Conservation (phyloP, 1,140 invertebrate genomes). For the Thaumatotibia leucotreta region DNA sequence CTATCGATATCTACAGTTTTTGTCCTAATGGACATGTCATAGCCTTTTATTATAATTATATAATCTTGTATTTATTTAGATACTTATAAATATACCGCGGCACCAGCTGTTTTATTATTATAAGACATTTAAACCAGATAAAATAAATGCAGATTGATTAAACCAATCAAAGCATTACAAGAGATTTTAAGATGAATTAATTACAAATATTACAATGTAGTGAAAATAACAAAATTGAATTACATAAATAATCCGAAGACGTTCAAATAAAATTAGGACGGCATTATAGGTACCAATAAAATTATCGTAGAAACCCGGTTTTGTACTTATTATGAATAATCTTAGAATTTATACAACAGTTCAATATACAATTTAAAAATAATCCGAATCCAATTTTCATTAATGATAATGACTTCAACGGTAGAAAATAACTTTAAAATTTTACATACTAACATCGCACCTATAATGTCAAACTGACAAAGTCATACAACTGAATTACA, state of each 20-base stretch:
- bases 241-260: neutral
- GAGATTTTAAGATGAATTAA: neutral
- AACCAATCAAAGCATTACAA: no score
- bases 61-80: neutral
- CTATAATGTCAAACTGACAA: no score
- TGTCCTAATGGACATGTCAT: neutral
- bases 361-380: no score
- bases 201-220: neutral
- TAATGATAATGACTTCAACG: no score
- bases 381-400: no score
- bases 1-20: neutral
- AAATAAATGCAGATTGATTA: no score
- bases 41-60: neutral
- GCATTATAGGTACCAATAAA: neutral
- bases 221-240: neutral
- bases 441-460: no score
- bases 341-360: neutral
- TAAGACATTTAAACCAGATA: no score
- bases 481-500: no score
- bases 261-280: neutral
- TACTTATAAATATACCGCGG: neutral
- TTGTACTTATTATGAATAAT: neutral
- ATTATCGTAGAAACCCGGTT: neutral
- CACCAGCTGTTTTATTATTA: neutral
- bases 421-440: no score